Base-by-base conservation (phyloP, 2,797 vertebrate genomes). In the Antennarius maculatus region DNA sequence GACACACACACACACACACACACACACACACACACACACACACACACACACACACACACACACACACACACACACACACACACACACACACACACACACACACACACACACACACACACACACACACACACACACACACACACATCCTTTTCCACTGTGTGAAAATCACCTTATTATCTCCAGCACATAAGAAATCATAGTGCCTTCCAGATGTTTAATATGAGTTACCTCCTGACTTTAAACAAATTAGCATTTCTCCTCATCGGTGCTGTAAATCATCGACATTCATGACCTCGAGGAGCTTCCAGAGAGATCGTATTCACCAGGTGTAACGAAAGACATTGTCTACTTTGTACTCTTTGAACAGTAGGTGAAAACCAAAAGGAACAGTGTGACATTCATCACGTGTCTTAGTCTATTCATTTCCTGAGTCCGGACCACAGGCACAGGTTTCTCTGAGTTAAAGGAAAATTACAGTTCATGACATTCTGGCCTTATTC, bases 181-280 rank as follows among this genome's bases (percentile, higher is more conserved):
- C 73, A 74, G 77, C 76, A 87, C 72, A 73, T 78, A 74, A 80
- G 83, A 91, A 91, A 86, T 88, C 79, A 84, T 52, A 86, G 84
- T 78, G 80, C 81, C 82, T 87, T 91, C 88, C 87, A 92, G 89
- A 93, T 91, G 90, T 92, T 80, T 88, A 80, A 91, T 86, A 88
- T 83, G 74, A 91, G 90, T 92, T 84, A 84, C 55, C 51, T 85
- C 80, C 74, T 78, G 85, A 85, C 79, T 81, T 87, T 77, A 80
- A 82, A 87, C 64, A 82, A 80, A 88, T 88, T 81, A 86, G 81
- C 75, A 81, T 85, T 77, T 88, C 75, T 77, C 16, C 81, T 80
- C 74, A 66, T 71, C 81, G 82, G 71, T 84, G 81, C 64, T 70
- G 58, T 85, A 82, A 85, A 86, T 86, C 83, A 84, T 76, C 56